Evolutionary conservation across 2,888 invertebrate genomes (phyloP), one percentile per base, ranked within the genome.

Genomic region (Globia sparganii): DNA sequence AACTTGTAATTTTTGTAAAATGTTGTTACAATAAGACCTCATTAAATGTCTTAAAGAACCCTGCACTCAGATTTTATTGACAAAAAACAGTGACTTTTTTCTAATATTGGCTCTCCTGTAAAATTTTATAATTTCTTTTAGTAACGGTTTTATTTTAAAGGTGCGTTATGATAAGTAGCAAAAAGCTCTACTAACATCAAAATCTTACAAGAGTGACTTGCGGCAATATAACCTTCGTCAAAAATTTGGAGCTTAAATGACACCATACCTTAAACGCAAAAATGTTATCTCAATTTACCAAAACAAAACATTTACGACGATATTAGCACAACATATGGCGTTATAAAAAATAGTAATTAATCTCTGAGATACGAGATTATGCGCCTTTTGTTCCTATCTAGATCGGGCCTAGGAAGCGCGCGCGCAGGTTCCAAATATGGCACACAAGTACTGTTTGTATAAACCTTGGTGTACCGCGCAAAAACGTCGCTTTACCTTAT

Each of bases 301-400:
- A 78, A 72, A 78, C 82, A 78, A 85, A 82, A 68, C 68, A 37
- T 73, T 76, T 76, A 59, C 58, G 56, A 73, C n/a, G 43, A 37
- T 65, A 81, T 84, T 76, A 72, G 31, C 83, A 73, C 80, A 77
- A 80, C 88, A 88, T 85, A 86, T 88, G 88, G 88, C 70, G 75
- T 74, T 78, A 81, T 87, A 85, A 88, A 88, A 88, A 86, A 78
- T 43, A 2, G 82, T 84, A 88, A 88, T 88, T 88, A 88, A 88
- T 88, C 78, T 88, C 58, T 58, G 61, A 64, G 76, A 70, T 75
- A 84, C 85, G 84, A 82, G 73, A 78, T 65, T 87, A 84, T 83
- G 75, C 31, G 77, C 69, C 87, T 88, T 88, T 88, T 88, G 88
- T 88, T 88, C 65, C 58, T 72, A 88, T 86, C 85, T 87, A 86